Conservation (phyloP, 2,797 vertebrate genomes). For the Sebastes taczanowskii region DNA sequence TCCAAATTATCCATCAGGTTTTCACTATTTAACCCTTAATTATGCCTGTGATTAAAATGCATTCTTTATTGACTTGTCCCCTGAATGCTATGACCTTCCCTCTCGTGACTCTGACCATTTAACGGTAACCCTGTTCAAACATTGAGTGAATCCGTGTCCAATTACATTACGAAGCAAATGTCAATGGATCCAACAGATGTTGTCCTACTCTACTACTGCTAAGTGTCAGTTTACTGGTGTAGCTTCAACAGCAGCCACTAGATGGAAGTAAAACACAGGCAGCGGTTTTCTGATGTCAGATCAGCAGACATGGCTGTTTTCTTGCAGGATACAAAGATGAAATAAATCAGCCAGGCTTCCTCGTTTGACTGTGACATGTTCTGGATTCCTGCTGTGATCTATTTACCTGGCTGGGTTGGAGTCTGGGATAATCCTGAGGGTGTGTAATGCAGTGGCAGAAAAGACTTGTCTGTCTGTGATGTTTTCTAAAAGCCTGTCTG, state of each 20-base stretch:
- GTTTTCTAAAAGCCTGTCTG: slow-evolving; percentile 26
- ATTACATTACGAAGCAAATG: slow-evolving; percentile 68
- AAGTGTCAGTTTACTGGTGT: not conserved
- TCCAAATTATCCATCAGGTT: not conserved
- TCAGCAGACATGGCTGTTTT: not conserved
- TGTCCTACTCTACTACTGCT: not conserved
- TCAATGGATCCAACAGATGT: slow-evolving; percentile 74
- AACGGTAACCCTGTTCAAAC: slow-evolving; percentile 56
- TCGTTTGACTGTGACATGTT: slow-evolving; percentile 15
- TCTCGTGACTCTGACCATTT: slow-evolving; percentile 46
- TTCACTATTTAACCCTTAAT: not conserved
- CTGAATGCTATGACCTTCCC: slow-evolving; percentile 1
- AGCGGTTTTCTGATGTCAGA: not conserved
- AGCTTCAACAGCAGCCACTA: slow-evolving; percentile 43
- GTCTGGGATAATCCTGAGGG: slow-evolving; percentile 16
- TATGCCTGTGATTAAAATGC: not conserved
- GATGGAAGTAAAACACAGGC: slow-evolving; percentile 50
- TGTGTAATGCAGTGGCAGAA: slow-evolving; percentile 12
- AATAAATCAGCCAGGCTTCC: slow-evolving; percentile 13
- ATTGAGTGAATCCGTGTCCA: slow-evolving; percentile 63
- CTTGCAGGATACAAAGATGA: slow-evolving; percentile 3
- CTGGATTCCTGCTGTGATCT: slow-evolving; percentile 25
- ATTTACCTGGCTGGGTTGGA: slow-evolving; percentile 31
- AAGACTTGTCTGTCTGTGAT: not conserved
- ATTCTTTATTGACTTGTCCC: slow-evolving; percentile 7